Base-by-base conservation (phyloP, 2,888 invertebrate genomes). In the Hetaerina titia region DNA sequence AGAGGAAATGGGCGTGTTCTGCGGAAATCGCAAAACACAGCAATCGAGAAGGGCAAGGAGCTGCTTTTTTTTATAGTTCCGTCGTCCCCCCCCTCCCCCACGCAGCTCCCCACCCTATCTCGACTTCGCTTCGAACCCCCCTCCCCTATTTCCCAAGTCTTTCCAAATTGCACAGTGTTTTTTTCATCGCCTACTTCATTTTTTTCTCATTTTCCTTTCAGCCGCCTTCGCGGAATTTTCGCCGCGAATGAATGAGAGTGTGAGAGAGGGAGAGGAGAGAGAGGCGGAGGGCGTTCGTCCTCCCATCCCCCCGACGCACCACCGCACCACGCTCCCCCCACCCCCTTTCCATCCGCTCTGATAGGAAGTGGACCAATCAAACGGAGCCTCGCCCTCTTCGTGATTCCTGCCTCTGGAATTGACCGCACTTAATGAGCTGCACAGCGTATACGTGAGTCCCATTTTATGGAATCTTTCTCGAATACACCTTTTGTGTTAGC, bases 11-110 rank as follows among this genome's bases (percentile, higher is more conserved):
- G 81, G 81, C 81, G 81, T 81, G 25, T 81, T 31, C 81, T 31
- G 81, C 9, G 81, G 81, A 81, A 81, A 81, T 81, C 81, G 81
- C 81, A 81, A 81, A 81, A 81, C 81, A 81, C 81, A 81, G 81
- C 81, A 81, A 81, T 81, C 81, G 81, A 31, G 22, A 81, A 81
- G 81, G 11, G 2, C 45, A 45, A 45, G 45, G 45, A 45, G 45
- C 45, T 45, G 45, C 13, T 81, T 81, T 81, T 31, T 81, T 74
- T 74, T 74, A 25, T 7, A 4, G 45, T 74, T 13, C n/a, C 25
- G 25, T 11, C 31, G 81, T 81, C 81, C 31, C 31, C 13, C 25
- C 25, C 81, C 74, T 25, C 74, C 74, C 8, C 69, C 69, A 8
- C 69, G 2, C 9, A 11, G 1, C 60, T 17, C 2, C 60, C 11